These are phyloP conservation scores for Cynoglossus semilaevis DNA, from an alignment of 2,113 vertebrate genomes.

Conservation along the genomic window DNA sequence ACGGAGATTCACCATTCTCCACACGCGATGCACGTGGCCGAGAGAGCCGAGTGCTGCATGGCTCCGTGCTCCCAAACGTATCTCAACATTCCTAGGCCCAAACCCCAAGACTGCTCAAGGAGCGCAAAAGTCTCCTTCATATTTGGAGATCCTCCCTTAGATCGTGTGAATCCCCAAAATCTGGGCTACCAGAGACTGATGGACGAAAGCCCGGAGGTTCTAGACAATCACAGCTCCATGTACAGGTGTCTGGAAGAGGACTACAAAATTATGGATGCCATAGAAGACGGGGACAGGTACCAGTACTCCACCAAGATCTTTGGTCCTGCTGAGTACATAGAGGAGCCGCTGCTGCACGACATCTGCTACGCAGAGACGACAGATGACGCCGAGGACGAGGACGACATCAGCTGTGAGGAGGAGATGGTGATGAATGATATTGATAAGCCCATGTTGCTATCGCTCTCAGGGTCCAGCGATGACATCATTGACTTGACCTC, in stretches of 20 bases:
- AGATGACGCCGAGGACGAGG: slow-evolving; percentile 94
- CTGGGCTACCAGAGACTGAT: slow-evolving; percentile 92
- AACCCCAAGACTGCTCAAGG: slow-evolving; percentile 86
- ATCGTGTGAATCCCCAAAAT: slow-evolving; percentile 85
- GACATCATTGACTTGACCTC: slow-evolving; percentile 98
- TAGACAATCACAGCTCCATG: slow-evolving; percentile 84
- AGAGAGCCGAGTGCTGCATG: slow-evolving; percentile 79
- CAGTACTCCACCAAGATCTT: slow-evolving; percentile 90
- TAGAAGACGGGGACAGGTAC: slow-evolving; percentile 85
- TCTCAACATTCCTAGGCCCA: slow-evolving; percentile 82
- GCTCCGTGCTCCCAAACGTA: slow-evolving; percentile 76
- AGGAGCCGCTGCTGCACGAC: slow-evolving; percentile 93
- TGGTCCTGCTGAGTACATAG: slow-evolving; percentile 84
- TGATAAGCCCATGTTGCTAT: slow-evolving; percentile 85
- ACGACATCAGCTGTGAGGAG: slow-evolving; percentile 97
- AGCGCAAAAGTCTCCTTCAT: slow-evolving; percentile 98
- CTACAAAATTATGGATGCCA: slow-evolving; percentile 85
- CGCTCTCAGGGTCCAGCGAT: slow-evolving; percentile 92
- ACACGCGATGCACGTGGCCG: slow-evolving; percentile 75
- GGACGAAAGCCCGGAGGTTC: slow-evolving; percentile 88
- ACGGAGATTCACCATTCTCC: slow-evolving; percentile 83
- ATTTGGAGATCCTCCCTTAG: slow-evolving; percentile 90
- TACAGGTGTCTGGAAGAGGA: slow-evolving; percentile 86
- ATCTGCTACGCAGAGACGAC: slow-evolving; percentile 96
- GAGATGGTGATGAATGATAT: slow-evolving; percentile 87